Evolutionary conservation across 2,797 vertebrate species (phyloP).

Genomic region (Pogonophryne albipinna): DNA sequence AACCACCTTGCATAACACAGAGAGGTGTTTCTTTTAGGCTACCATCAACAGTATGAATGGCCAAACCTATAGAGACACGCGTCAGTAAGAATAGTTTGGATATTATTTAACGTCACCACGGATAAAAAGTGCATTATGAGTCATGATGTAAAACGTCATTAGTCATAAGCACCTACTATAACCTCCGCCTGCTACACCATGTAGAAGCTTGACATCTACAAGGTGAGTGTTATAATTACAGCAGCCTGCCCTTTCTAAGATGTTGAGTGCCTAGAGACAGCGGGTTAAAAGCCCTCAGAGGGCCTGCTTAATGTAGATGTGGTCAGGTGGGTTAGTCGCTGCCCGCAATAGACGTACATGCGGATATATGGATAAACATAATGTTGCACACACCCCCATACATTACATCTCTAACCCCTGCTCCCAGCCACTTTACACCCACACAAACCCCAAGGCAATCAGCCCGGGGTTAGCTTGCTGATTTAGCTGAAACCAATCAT

Average conservation of each 20-base stretch:
- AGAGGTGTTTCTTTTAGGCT: background rate
- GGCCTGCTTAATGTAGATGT: slow-evolving; percentile 37
- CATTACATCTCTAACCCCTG: background rate
- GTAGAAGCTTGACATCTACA: slow-evolving; percentile 15
- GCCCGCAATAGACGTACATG: slow-evolving; percentile 1
- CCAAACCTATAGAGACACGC: background rate
- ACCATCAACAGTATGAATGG: too few species aligned
- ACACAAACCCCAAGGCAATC: slow-evolving; percentile 20
- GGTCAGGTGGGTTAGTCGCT: slow-evolving; percentile 21
- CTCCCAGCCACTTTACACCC: background rate
- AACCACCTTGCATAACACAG: too few species aligned
- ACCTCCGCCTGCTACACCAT: slow-evolving; percentile 20
- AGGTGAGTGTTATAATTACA: slow-evolving; percentile 45
- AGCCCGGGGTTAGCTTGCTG: slow-evolving; percentile 39
- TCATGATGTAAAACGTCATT: background rate
- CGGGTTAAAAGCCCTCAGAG: slow-evolving; percentile 57
- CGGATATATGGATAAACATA: background rate
- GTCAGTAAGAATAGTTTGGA: background rate
- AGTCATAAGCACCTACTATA: slow-evolving; percentile 14
- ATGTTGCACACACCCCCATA: slow-evolving; percentile 6
- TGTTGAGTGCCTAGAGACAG: slow-evolving; percentile 34
- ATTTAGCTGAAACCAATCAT: slow-evolving; percentile 24
- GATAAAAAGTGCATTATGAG: background rate
- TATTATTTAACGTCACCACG: background rate
- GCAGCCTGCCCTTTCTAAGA: slow-evolving; percentile 14